Base-by-base conservation (phyloP, 2,888 invertebrate genomes). In the Cosmia pyralina region DNA sequence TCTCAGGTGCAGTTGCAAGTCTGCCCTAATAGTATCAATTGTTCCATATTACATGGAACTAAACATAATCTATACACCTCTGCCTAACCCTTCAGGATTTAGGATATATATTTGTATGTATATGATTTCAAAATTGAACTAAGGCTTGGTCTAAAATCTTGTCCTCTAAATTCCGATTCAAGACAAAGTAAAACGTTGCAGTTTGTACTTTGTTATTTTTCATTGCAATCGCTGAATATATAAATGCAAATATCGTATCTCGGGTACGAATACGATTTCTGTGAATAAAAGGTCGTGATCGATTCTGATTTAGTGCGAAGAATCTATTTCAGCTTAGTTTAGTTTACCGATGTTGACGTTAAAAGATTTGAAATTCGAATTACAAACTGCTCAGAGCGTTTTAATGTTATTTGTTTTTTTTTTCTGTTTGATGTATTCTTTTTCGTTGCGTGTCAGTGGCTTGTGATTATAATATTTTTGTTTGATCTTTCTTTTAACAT, bases 211-310 rank as follows among this genome's bases (percentile, higher is more conserved):
- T 58, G 64, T 66, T 62, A 77, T 66, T 69, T 58, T 82, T 78
- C 44, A 63, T 82, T 80, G 68, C 52, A 34, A 72, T 65, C 44
- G 44, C 53, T 78, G 72, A 72, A 55, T 82, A 72, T 63, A 69
- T 78, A 63, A 73, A 82, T 82, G 58, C 58, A 82, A 82, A 78
- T 59, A 66, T 58, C 63, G 46, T 50, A 72, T 79, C 38, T 62
- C 46, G 52, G n/a, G 50, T 63, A 34, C 53, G 50, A 77, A 73
- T 69, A 62, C 59, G 44, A 68, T 73, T 74, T 67, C 67, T 22
- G 48, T 62, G 64, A 71, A 46, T 67, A 70, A 64, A 74, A 83
- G 68, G 83, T 70, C 75, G 80, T 52, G 79, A 79, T 81, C 79
- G 58, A 75, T 65, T 71, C 19, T 62, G 34, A 71, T 75, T 62